Evolutionary conservation across 2,888 invertebrate genomes (phyloP), one percentile per base, ranked within the genome.

Genomic region (Elmis aenea): DNA sequence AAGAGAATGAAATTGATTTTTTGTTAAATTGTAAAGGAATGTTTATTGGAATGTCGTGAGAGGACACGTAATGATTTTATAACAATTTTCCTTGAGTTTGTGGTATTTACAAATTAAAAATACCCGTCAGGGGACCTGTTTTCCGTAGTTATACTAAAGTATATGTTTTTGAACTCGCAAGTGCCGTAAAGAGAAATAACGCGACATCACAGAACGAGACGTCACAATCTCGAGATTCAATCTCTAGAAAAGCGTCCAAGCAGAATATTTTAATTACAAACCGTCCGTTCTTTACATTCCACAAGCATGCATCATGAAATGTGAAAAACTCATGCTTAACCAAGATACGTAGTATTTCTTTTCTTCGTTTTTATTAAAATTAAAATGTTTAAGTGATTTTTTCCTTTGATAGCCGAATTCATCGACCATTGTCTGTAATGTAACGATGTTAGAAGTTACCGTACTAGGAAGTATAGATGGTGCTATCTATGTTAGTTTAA

Each of bases 191-290:
- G 12, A 13, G 26, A 38, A 42, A 30, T 42, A 37, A 42, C 26
- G 29, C 43, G 35, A 46, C 46, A 49, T 48, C 45, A 39, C 28
- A 39, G 15, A 18, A 18, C 5, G 18, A 5, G 18, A 32, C 32
- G 31, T 38, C 38, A 43, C 36, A 36, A 43, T 36, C 39, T 43
- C 33, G 42, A 38, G 44, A 49, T 42, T 49, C 38, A 42, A 45
- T 51, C 50, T 51, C 39, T 50, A 52, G 40, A 48, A 50, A 54
- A 46, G 53, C 57, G 52, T 54, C 50, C 54, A 50, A 50, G 54
- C 56, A 49, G 53, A 58, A 57, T 54, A 58, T 58, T 58, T 58
- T 58, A 58, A 58, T 58, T 58, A 58, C 56, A 48, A 52, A 51
- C 46, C 47, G 51, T 38, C 42, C 44, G 46, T 49, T 56, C 51